Conservation (phyloP, 2,113 vertebrate species). For the Varanus salvator region DNA sequence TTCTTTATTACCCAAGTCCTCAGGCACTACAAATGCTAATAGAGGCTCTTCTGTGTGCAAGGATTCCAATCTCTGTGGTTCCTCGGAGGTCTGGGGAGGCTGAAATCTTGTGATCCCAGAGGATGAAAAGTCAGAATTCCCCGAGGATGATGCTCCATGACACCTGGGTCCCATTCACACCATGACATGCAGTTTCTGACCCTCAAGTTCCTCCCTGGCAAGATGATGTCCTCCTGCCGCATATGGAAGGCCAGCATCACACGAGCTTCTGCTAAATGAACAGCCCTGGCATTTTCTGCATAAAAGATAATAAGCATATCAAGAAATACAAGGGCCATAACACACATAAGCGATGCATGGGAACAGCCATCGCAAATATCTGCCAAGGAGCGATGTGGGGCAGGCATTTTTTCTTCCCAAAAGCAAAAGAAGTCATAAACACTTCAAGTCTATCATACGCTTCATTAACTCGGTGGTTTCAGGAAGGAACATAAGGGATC, state of each 20-base stretch:
- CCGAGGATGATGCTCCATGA: no score
- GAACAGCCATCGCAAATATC: neutral
- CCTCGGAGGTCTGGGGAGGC: no score
- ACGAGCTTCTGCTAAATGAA: neutral
- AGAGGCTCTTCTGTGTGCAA: no score
- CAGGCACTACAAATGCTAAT: no score
- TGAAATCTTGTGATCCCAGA: no score
- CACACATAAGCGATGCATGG: neutral
- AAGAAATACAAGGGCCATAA: neutral
- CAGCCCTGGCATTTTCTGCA: neutral
- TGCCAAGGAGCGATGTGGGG: neutral
- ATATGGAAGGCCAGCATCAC: neutral
- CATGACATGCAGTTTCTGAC: no score
- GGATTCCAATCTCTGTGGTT: no score
- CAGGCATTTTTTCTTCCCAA: neutral
- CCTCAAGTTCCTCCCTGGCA: no score
- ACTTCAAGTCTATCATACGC: neutral
- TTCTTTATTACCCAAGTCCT: no score
- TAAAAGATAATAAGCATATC: neutral
- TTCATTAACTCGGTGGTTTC: slow-evolving; percentile 9
- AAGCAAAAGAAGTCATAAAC: slow-evolving; percentile 16
- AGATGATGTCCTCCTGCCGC: no score
- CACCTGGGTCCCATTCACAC: no score
- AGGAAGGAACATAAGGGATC: neutral
- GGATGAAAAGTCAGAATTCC: no score